Percentiles rank a stretch among this genome's conserved stretches.
These are phyloP conservation scores for Drosophila ohnishii DNA, from an alignment of 1,140 invertebrate genomes.

Conservation along the genomic window DNA sequence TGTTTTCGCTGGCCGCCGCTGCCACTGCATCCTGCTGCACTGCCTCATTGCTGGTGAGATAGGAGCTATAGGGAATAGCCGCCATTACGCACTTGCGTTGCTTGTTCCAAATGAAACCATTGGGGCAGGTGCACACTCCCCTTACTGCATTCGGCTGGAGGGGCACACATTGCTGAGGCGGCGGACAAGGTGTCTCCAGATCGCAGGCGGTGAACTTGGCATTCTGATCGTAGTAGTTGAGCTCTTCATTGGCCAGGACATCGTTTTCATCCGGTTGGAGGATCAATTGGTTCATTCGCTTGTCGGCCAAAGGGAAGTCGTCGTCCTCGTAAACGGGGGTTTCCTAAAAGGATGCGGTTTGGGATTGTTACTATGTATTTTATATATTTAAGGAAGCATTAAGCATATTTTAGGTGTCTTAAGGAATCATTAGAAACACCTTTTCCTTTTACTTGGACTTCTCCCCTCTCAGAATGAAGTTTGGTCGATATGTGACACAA, in stretches of 20 bases:
- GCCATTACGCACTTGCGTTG: conserved; percentile 83
- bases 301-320: conserved; percentile 72
- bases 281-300: conserved; percentile 74
- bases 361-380: background rate
- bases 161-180: conserved; percentile 87
- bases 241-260: conserved; percentile 76
- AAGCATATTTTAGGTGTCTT: background rate
- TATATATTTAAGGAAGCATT: background rate
- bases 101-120: conserved; percentile 85
- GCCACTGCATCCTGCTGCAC: conserved; percentile 43
- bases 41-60: conserved; percentile 40
- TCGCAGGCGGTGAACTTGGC: conserved; percentile 82
- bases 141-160: conserved; percentile 84
- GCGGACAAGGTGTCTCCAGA: conserved; percentile 84
- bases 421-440: too few relatives aligned
- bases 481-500: conserved; percentile 4
- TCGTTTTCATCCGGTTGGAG: conserved; percentile 83
- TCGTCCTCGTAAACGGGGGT: conserved; percentile 71
- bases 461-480: background rate
- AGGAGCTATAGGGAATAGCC: conserved; percentile 63
- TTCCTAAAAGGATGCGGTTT: conserved; percentile 32
- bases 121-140: conserved; percentile 88
- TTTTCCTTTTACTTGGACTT: background rate
- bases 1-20: conserved; percentile 60
- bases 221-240: conserved; percentile 63